These are phyloP conservation scores for Potorous gilbertii DNA, from an alignment of 2,797 vertebrate genomes.

Conservation along the genomic window DNA sequence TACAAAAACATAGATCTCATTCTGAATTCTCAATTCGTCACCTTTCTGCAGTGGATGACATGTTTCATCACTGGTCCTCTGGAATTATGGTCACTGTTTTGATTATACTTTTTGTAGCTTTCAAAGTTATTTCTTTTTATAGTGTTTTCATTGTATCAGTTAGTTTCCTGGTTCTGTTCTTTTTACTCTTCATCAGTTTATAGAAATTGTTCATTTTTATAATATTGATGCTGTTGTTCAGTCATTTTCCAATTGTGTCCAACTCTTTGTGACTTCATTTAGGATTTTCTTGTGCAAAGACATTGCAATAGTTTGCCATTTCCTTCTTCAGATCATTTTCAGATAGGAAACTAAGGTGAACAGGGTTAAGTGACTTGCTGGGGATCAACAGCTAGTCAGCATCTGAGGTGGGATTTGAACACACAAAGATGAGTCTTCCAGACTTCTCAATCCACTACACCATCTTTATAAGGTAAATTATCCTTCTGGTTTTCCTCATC, in stretches of 20 bases:
- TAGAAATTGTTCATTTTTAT: background rate
- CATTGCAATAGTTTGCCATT: background rate
- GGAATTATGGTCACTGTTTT: background rate
- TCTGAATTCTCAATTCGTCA: background rate
- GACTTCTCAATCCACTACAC: background rate
- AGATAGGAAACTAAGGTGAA: background rate
- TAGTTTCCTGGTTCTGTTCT: background rate
- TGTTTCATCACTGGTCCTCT: background rate
- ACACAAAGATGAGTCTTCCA: background rate
- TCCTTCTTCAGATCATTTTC: background rate
- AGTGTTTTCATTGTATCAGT: background rate
- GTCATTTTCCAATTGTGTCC: background rate
- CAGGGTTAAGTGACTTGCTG: background rate
- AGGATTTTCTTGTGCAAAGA: background rate
- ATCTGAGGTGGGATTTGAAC: background rate
- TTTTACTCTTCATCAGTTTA: background rate
- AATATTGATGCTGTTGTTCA: background rate
- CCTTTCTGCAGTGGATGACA: background rate
- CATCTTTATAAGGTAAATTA: background rate
- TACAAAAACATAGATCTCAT: background rate
- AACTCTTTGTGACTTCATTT: background rate
- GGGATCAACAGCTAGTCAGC: background rate
- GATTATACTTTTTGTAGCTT: background rate
- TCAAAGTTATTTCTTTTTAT: background rate
- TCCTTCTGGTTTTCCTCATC: background rate